A percentile compares a stretch with the other conserved stretches of the same genome.
phyloP scores from a whole-genome alignment of 1,140 invertebrate species.

The Caenorhabditis briggsae region DNA sequence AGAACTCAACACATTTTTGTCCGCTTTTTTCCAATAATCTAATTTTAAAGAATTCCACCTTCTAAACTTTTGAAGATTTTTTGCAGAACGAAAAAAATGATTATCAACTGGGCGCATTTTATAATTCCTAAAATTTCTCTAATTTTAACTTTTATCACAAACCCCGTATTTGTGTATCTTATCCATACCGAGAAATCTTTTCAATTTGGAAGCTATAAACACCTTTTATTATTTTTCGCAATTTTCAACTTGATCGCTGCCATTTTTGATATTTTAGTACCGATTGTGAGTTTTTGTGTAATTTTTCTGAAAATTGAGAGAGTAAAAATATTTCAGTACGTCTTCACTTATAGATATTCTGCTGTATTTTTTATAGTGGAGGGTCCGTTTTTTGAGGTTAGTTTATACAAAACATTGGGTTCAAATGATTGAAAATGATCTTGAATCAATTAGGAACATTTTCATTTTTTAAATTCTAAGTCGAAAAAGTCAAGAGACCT shows the following conservation, averaged over 20 bases:
- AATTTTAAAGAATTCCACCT: too few species aligned
- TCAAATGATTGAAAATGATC: too few species aligned
- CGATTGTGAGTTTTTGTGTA: neutral
- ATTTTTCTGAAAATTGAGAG: neutral
- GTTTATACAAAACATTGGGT: too few species aligned
- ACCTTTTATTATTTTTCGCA: conserved; percentile 4
- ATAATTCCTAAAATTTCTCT: neutral
- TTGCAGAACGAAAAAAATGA: neutral
- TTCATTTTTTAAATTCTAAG: too few species aligned
- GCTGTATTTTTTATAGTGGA: neutral
- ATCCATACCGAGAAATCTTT: neutral
- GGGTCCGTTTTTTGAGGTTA: neutral
- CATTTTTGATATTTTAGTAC: neutral
- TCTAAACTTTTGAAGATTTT: too few species aligned
- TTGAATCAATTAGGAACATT: too few species aligned
- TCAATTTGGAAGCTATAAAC: neutral
- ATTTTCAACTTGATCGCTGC: neutral
- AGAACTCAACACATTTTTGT: too few species aligned
- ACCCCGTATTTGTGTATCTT: neutral
- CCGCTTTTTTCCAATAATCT: too few species aligned
- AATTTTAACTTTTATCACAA: neutral
- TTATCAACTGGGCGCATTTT: conserved; percentile 20
- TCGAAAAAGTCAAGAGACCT: too few species aligned
- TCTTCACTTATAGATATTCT: neutral
- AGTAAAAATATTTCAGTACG: neutral